These are phyloP conservation scores for Phenganax subtilis DNA, from an alignment of 92 coral and sea anemone species.

Conservation along the genomic window DNA sequence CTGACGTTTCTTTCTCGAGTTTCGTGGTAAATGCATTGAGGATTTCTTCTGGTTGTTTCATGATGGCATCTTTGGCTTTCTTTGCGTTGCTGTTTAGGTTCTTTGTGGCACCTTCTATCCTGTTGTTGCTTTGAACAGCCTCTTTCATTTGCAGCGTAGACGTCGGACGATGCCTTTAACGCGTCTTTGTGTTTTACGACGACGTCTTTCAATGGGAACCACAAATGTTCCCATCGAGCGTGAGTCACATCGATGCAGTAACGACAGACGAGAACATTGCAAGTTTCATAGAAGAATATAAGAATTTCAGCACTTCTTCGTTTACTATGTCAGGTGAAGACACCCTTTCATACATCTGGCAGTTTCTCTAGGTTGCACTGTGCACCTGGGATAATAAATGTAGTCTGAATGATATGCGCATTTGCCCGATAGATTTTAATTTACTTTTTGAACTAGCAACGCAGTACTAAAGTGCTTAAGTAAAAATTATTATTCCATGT, in stretches of 20 bases:
- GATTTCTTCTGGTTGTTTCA: slow-evolving; percentile 7
- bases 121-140: background rate
- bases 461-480: no score
- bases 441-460: no score
- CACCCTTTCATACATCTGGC: no score
- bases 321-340: no score
- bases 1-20: slow-evolving; percentile 1
- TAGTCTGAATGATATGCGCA: no score
- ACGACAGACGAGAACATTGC: slow-evolving; percentile 9
- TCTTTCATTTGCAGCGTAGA: background rate
- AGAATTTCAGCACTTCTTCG: no score
- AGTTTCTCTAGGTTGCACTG: no score
- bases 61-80: slow-evolving; percentile 18
- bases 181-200: background rate
- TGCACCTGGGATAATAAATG: no score
- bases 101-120: background rate
- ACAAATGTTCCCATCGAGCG: background rate
- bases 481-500: no score
- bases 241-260: slow-evolving; percentile 18
- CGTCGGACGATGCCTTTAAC: slow-evolving; percentile 9
- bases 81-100: background rate
- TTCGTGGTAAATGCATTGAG: slow-evolving; percentile 2
- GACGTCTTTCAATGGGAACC: background rate
- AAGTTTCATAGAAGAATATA: slow-evolving; percentile 11
- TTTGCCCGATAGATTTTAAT: no score